Evolutionary conservation across 2,888 invertebrate genomes (phyloP), one percentile per base, ranked within the genome.

Genomic region (Coecobrya sp.): DNA sequence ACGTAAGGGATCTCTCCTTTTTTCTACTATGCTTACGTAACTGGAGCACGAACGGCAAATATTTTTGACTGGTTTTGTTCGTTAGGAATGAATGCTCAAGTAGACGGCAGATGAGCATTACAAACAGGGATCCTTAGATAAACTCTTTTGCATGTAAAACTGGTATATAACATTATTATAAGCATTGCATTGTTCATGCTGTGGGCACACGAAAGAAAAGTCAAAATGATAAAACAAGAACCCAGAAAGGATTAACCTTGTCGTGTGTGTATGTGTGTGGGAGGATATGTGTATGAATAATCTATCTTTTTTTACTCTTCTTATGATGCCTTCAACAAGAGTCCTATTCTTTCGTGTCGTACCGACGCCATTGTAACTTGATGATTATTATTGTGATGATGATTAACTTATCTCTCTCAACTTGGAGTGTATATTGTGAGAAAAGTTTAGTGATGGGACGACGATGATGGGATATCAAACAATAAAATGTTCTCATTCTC

Each of bases 401-500:
- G 82, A 82, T 82, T 82, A 82, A 82, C 30, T 52, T 82, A n/a
- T 82, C 59, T 82, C 59, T 82, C 59, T 82, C 59, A 59, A 82
- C n/a, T 55, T 30, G 36, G 36, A 36, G 36, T 7, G 11, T 36
- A 76, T 70, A 89, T 89, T 89, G 84, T 89, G 89, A 89, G 89
- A 89, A 89, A 89, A 86, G 16, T 70, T 49, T n/a, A 25, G 19
- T 86, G 68, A 70, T 70, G 42, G 84, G 65, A 65, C 52, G 70
- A 86, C 27, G 89, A 84, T 82, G 89, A 84, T 89, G 84, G 84
- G 84, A 89, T 89, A 84, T 84, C 45, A 84, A 84, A 84, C 59
- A 89, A 89, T 84, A 84, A 84, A 89, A 62, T 62, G 84, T 82
- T 89, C 89, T 81, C 81, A 79, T 82, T 68, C 82, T 84, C 89